Percentiles rank a stretch among this genome's conserved stretches.
These are phyloP conservation scores for Aphidius colemani DNA, from an alignment of 2,888 invertebrate genomes.

Conservation along the genomic window DNA sequence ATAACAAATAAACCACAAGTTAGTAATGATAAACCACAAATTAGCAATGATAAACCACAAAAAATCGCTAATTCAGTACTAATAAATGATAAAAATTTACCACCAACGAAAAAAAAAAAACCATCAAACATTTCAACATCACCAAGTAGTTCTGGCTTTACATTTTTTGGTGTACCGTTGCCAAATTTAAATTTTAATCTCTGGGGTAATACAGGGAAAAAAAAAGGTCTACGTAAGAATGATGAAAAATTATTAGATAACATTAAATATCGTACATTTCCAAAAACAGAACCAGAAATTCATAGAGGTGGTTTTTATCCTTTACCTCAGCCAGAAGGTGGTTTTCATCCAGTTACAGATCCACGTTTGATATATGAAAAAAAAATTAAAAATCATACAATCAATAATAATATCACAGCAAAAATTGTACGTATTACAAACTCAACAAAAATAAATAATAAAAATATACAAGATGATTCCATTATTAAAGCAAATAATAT, in stretches of 20 bases:
- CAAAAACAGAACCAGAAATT: constrained; percentile 66
- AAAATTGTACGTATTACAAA: constrained; percentile 31
- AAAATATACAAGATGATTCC: no score
- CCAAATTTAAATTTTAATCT: constrained; percentile 74
- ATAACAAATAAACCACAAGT: constrained; percentile 62
- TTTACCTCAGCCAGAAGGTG: constrained; percentile 72
- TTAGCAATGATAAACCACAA: constrained; percentile 20
- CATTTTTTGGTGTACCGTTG: constrained; percentile 84
- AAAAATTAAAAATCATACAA: constrained; percentile 32
- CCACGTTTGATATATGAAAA: constrained; percentile 44
- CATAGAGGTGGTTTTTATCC: constrained; percentile 81
- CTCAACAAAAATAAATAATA: constrained; percentile 21
- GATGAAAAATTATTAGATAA: constrained; percentile 47
- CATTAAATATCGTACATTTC: constrained; percentile 56
- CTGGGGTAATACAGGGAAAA: constrained; percentile 61
- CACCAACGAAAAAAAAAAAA: constrained; percentile 44
- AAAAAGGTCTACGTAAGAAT: constrained; percentile 53
- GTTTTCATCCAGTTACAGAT: constrained; percentile 73
- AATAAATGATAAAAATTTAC: constrained; percentile 60
- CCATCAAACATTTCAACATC: constrained; percentile 56
- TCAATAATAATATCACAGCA: constrained; percentile 28
- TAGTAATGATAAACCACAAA: constrained; percentile 19
- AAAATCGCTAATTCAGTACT: constrained; percentile 7
- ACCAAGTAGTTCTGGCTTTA: constrained; percentile 70
- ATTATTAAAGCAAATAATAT: no score